These are phyloP conservation scores for Drosophila colorata DNA, from an alignment of 2,888 invertebrate species.

Conservation along the genomic window DNA sequence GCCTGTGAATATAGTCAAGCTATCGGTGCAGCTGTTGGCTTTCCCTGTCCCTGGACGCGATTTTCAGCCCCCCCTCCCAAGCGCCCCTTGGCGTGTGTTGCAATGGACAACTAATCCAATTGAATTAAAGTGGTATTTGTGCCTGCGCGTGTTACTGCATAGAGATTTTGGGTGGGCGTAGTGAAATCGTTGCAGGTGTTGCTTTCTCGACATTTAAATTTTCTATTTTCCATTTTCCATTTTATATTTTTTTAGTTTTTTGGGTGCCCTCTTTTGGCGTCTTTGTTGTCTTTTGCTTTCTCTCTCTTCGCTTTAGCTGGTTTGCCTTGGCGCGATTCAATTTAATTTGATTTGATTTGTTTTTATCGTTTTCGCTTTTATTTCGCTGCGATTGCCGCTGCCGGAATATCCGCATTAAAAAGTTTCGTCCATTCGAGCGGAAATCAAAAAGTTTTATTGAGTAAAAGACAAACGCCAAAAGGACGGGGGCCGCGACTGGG, in stretches of 20 bases:
- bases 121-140: constrained; percentile 69
- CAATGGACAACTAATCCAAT: constrained; percentile 70
- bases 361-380: constrained; percentile 39
- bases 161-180: background rate
- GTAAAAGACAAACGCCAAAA: constrained; percentile 42
- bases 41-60: constrained; percentile 37
- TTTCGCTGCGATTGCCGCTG: constrained; percentile 28
- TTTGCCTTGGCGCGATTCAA: constrained; percentile 57
- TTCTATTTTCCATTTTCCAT: constrained; percentile 3
- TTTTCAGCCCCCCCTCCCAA: constrained; percentile 4
- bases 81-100: constrained; percentile 35
- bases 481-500: background rate
- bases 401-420: constrained; percentile 71
- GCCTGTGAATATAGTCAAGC: background rate
- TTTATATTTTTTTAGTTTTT: background rate
- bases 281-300: constrained; percentile 4
- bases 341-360: constrained; percentile 66
- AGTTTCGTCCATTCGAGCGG: constrained; percentile 75
- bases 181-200: constrained; percentile 45
- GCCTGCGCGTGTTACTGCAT: background rate
- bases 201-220: constrained; percentile 63
- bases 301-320: constrained; percentile 1
- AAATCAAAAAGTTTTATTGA: constrained; percentile 80
- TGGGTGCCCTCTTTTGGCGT: background rate
- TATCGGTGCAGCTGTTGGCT: background rate